Conservation (phyloP, 2,797 vertebrate genomes). For the Spatula versicolor region DNA sequence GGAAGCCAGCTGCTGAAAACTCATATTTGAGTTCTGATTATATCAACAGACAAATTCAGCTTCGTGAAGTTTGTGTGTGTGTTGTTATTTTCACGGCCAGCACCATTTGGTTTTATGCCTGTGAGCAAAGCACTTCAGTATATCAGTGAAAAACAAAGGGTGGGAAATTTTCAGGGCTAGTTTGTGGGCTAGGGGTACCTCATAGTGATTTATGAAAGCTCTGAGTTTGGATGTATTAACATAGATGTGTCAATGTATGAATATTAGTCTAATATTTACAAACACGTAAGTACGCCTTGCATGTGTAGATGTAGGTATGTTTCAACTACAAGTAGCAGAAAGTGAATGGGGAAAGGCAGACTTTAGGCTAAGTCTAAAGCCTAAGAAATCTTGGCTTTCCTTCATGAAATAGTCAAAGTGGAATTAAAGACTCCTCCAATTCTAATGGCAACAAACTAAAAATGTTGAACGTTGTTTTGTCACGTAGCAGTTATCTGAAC, state of each 20-base stretch:
- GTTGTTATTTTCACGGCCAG: neutral
- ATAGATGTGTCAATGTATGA: too few species aligned
- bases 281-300: neutral
- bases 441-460: neutral
- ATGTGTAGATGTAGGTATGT: neutral
- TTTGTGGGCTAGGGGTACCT: neutral
- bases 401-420: neutral
- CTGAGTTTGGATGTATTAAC: neutral
- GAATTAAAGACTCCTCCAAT: neutral
- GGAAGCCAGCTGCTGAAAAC: neutral
- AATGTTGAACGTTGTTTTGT: neutral
- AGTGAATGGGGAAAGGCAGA: neutral
- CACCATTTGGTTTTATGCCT: neutral
- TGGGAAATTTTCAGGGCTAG: neutral
- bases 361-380: neutral
- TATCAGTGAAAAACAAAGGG: neutral
- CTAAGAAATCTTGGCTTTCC: neutral
- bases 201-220: neutral
- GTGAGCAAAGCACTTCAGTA: rapidly evolving
- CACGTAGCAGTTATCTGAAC: neutral
- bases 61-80: neutral
- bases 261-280: neutral
- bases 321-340: neutral
- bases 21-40: neutral
- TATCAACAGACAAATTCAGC: neutral